These are phyloP conservation scores for Galerucella calmariensis DNA, from an alignment of 2,888 invertebrate species.

Conservation along the genomic window DNA sequence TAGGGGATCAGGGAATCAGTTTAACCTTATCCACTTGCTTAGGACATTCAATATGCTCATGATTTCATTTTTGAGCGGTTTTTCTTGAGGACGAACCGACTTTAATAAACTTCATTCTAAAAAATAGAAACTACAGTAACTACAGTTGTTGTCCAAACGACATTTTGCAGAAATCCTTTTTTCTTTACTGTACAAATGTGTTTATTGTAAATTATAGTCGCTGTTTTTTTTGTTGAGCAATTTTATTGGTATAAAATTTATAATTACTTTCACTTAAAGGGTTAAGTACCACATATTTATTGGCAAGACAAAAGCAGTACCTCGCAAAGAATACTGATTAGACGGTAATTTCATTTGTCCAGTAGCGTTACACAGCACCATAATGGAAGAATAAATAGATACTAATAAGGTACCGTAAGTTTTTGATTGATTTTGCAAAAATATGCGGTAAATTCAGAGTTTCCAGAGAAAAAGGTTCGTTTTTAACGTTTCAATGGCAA, in stretches of 20 bases:
- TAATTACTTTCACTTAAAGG: slow-evolving; percentile 15
- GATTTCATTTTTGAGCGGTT: too few relatives aligned
- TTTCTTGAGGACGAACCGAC: too few relatives aligned
- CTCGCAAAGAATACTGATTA: slow-evolving; percentile 10
- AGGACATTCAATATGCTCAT: too few relatives aligned
- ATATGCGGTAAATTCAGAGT: too few relatives aligned
- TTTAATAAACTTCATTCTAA: too few relatives aligned
- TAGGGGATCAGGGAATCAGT: too few relatives aligned
- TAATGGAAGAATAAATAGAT: neutral
- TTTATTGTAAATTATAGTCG: neutral
- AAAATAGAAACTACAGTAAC: too few relatives aligned
- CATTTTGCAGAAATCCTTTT: neutral
- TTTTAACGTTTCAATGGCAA: too few relatives aligned
- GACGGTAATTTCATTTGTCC: neutral
- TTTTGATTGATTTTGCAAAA: too few relatives aligned
- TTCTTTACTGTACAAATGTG: slow-evolving; percentile 5
- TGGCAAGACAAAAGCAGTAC: neutral
- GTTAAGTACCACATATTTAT: slow-evolving; percentile 10
- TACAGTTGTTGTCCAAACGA: slow-evolving; percentile 6
- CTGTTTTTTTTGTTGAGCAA: slow-evolving; percentile 7
- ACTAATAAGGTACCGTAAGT: too few relatives aligned
- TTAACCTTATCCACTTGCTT: too few relatives aligned
- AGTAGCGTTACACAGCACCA: neutral
- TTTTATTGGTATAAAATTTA: slow-evolving; percentile 5
- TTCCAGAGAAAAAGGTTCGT: too few relatives aligned